Evolutionary conservation across 1,140 invertebrate species (phyloP).

Genomic region (Drosophila subpulchrella): DNA sequence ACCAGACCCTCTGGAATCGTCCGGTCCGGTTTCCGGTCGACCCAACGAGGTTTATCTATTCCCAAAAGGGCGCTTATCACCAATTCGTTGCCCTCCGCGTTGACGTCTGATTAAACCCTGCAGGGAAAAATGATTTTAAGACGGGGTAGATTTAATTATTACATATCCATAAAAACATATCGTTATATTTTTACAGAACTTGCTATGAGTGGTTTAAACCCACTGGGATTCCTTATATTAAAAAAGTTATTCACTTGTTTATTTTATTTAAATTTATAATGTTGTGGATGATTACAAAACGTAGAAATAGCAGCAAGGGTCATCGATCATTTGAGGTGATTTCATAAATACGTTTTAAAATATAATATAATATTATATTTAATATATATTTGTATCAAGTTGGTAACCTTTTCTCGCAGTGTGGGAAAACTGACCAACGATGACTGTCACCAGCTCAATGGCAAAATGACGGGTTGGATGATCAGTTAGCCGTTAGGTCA

Average conservation of each 20-base stretch:
- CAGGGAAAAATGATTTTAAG: conserved; percentile 1
- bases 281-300: too few species aligned
- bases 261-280: too few species aligned
- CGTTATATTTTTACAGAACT: too few species aligned
- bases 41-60: conserved; percentile 47
- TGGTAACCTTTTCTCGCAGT: background rate
- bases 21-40: conserved; percentile 49
- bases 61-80: conserved; percentile 62
- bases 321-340: too few species aligned
- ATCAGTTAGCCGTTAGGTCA: conserved; percentile 26
- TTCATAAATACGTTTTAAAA: too few species aligned
- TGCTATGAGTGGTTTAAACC: too few species aligned
- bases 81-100: conserved; percentile 24
- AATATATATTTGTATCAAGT: too few species aligned
- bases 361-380: too few species aligned
- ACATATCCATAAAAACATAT: background rate
- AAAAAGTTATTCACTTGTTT: too few species aligned
- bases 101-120: conserved; percentile 40
- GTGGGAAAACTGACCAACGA: conserved; percentile 14
- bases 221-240: too few species aligned
- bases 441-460: conserved; percentile 21
- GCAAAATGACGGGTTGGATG: conserved; percentile 23
- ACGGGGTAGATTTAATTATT: background rate
- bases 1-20: conserved; percentile 33
- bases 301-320: too few species aligned